These are phyloP conservation scores for Cephalopterus ornatus DNA, from an alignment of 2,113 vertebrate species.

Conservation along the genomic window DNA sequence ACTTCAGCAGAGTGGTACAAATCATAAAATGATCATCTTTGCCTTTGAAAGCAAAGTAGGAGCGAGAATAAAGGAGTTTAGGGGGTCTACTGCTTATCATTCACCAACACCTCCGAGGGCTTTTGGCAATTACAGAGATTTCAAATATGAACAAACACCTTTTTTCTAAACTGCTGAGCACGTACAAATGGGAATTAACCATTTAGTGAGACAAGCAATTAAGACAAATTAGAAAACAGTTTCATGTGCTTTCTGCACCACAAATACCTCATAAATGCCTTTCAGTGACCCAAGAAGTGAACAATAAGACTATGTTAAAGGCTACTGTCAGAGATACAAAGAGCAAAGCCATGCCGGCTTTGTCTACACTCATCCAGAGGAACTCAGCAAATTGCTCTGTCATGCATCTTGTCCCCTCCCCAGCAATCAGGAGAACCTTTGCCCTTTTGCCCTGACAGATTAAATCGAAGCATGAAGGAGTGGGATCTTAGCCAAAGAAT, in stretches of 20 bases:
- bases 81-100: slow-evolving; percentile 37
- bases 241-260: slow-evolving; percentile 69
- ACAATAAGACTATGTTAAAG: slow-evolving; percentile 81
- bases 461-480: slow-evolving; percentile 71
- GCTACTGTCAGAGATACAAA: slow-evolving; percentile 74
- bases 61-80: slow-evolving; percentile 22
- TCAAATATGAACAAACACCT: slow-evolving; percentile 72
- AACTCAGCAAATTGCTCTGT: slow-evolving; percentile 88
- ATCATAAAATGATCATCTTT: background rate
- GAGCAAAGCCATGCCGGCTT: slow-evolving; percentile 71
- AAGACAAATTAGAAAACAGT: slow-evolving; percentile 86
- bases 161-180: slow-evolving; percentile 72
- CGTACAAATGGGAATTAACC: slow-evolving; percentile 71
- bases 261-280: slow-evolving; percentile 74
- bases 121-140: slow-evolving; percentile 73
- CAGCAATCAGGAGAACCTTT: slow-evolving; percentile 78
- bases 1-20: background rate
- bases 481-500: slow-evolving; percentile 46
- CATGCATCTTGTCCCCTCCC: slow-evolving; percentile 80
- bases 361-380: slow-evolving; percentile 79
- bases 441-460: slow-evolving; percentile 71
- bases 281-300: slow-evolving; percentile 80
- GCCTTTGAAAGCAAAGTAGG: background rate
- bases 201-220: slow-evolving; percentile 83
- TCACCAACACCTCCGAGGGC: slow-evolving; percentile 38